Evolutionary conservation across 2,888 invertebrate species (phyloP).

Genomic region (Polia nebulosa): DNA sequence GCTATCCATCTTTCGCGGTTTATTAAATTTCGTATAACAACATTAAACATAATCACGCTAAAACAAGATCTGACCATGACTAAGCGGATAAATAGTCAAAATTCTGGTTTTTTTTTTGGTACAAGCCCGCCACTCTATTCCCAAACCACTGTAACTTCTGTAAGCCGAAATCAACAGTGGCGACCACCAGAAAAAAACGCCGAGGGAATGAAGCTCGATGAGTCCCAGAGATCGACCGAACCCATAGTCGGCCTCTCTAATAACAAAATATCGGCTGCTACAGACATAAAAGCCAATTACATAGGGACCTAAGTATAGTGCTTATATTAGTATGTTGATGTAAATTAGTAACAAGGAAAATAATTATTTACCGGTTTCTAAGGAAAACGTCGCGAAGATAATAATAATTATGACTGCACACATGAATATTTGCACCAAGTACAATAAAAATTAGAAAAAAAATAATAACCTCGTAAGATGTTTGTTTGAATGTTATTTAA

Average conservation of each 20-base stretch:
- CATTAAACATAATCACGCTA: neutral
- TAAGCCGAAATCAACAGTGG: no score
- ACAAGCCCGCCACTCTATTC: no score
- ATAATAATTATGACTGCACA: neutral
- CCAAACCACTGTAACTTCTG: no score
- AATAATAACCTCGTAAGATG: neutral
- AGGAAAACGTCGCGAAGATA: constrained; percentile 1
- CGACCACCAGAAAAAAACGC: no score
- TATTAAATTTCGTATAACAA: neutral
- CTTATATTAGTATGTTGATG: neutral
- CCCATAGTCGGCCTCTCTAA: no score
- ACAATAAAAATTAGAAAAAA: neutral
- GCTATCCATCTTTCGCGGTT: neutral
- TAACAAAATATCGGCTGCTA: neutral
- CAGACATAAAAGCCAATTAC: neutral
- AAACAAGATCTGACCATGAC: neutral
- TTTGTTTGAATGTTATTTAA: neutral
- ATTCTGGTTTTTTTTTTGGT: constrained; percentile 5
- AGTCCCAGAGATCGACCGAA: no score
- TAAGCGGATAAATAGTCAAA: neutral
- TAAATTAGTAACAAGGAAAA: constrained; percentile 5
- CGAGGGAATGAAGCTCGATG: no score
- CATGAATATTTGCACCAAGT: neutral
- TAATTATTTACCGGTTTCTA: neutral
- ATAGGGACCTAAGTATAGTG: neutral